Base-by-base conservation (phyloP, 2,113 vertebrate species). In the Lethenteron camtschaticum region DNA sequence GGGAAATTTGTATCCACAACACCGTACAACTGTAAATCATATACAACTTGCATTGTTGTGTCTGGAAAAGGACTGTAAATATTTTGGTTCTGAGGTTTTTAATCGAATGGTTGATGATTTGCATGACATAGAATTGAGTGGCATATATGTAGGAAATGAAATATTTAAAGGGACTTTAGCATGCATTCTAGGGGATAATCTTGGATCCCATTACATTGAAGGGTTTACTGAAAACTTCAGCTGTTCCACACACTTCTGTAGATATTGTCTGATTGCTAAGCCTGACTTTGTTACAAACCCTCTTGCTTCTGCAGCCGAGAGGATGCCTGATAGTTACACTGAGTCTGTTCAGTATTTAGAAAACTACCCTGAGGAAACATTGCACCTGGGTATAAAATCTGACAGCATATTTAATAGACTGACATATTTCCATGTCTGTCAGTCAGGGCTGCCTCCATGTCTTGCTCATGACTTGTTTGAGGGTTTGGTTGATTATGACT, bases 381-480 rank as follows among this genome's bases (percentile, higher is more conserved):
- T 57, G 12, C 69, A 72, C 69, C 73, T 68, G 24, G 73, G 73
- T 2, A 69, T 72, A 68, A 74, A 74, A 70, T 5, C 56, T 55
- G 55, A 72, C 74, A 75, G 72, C 70, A 58, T 75, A 70, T 76
- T 73, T 69, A 69, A 73, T 59, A 72, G 71, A 70, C 55, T 70
- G 71, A 41, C 59, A 8, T 12, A 71, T 24, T 73, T 72, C 56
- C 71, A 68, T 41, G 63, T 75, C 59, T 73, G 71, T 72, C 20
- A 24, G 20, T 2, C 20, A 24, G 20, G 20, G 20, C 20, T 24
- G 20, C 20, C 20, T 24, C 20, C 20, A 24, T 24, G 20, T 24
- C 20, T 24, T 24, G 20, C 20, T 24, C 20, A 24, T 24, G 20
- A 24, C 20, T 24, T 24, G 20, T 24, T 24, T 24, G 20, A 24